Evolutionary conservation across 1,140 invertebrate species (phyloP), one percentile per base, ranked within the genome.

Genomic region (Plodia interpunctella): DNA sequence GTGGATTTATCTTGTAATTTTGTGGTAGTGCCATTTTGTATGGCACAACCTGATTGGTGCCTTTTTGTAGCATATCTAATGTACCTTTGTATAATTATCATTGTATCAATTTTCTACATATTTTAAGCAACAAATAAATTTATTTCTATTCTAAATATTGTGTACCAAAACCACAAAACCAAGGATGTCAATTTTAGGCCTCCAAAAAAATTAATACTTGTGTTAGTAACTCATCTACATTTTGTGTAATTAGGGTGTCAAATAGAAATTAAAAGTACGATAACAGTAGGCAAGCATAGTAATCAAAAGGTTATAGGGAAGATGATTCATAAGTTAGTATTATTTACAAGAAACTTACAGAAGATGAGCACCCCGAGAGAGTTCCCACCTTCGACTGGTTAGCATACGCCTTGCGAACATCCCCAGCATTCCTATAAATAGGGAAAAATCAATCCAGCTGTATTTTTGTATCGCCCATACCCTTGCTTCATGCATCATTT

Each of bases 391-490:
- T 90, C 67, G 83, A 88, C 82, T 90, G 86, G 73, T 72, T 84
- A 88, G 77, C 68, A 84, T 85, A 88, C 72, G 80, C 80, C 78
- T 88, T 88, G 70, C 84, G 83, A 78, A 76, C 70, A 50, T 87
- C 86, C 80, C 86, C 86, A 75, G 80, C 86, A 88, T 87, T 88
- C 81, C 86, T 88, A 88, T 84, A 88, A 88, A 87, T 87, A 87
- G 76, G 65, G 58, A 83, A 87, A 85, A 88, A 88, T 88, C 86
- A 87, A 88, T 88, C 70, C 68, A 68, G 72, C 62, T 65, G 54
- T 69, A 76, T 83, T 83, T 72, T 63, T 68, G 64, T 62, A 72
- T 68, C 72, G 71, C 68, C 71, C 63, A 65, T 61, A 75, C 72
- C 78, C 70, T 56, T 65, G 53, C 62, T 75, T 73, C 76, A 88